A percentile compares a stretch with the other conserved stretches of the same genome.
phyloP scores from a whole-genome alignment of 2,113 vertebrate species.

The Anoplopoma fimbria region DNA sequence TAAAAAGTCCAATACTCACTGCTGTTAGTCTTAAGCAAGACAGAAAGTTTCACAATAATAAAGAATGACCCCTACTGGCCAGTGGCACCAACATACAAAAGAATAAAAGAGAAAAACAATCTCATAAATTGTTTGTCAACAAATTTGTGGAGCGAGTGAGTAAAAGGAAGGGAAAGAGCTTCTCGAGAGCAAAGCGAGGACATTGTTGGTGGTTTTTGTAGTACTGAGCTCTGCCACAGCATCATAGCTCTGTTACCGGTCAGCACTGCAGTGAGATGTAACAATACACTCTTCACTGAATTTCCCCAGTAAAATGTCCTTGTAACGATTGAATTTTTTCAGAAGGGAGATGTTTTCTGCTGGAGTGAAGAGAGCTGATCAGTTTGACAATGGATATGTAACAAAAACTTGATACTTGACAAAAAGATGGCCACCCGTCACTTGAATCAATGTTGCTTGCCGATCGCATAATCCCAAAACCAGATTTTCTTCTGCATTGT shows the following conservation, averaged over 20 bases:
- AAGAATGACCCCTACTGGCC: no score
- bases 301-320: background rate
- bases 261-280: no score
- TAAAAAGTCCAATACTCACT: background rate
- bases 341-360: background rate
- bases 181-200: background rate
- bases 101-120: no score
- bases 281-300: background rate
- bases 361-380: background rate
- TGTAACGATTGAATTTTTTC: background rate
- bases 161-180: background rate
- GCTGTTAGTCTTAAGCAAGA: background rate
- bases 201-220: background rate
- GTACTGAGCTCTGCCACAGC: background rate
- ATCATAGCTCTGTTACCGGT: no score
- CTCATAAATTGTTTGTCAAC: background rate
- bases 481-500: background rate
- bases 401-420: background rate
- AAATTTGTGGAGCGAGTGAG: background rate
- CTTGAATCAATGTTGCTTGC: background rate
- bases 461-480: background rate
- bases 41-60: no score
- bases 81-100: no score
- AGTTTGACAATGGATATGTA: background rate
- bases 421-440: background rate